These are phyloP conservation scores for Candidula unifasciata DNA, from an alignment of 2,888 invertebrate species.

Conservation along the genomic window DNA sequence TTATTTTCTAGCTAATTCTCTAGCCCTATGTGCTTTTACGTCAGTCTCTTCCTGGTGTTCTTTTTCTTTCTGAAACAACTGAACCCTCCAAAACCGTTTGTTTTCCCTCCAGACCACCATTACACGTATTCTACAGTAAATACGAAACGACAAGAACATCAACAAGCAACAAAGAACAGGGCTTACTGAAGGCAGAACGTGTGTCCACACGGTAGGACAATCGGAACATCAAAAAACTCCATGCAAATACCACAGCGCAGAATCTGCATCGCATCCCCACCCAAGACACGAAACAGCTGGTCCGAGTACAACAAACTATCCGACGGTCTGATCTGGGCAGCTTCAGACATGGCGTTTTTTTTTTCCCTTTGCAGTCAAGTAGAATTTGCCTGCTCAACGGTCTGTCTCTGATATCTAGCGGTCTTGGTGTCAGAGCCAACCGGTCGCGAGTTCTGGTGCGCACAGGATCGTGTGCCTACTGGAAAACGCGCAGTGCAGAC, in stretches of 20 bases:
- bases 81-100: no score
- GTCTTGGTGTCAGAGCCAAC: slow-evolving; percentile 28
- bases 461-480: slow-evolving; percentile 33
- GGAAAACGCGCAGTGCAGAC: slow-evolving; percentile 42
- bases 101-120: no score
- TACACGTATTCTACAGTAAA: no score
- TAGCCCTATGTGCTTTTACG: no score
- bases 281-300: slow-evolving; percentile 49
- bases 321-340: slow-evolving; percentile 28
- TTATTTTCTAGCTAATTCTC: no score
- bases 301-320: slow-evolving; percentile 52
- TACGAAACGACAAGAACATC: no score
- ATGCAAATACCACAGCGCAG: slow-evolving; percentile 54
- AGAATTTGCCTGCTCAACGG: slow-evolving; percentile 1
- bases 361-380: slow-evolving; percentile 26
- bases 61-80: no score
- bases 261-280: slow-evolving; percentile 55
- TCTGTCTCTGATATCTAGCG: slow-evolving; percentile 32
- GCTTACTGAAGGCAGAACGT: slow-evolving; percentile 57
- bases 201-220: slow-evolving; percentile 56
- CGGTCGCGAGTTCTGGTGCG: slow-evolving; percentile 30
- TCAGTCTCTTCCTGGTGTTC: no score
- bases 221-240: slow-evolving; percentile 56
- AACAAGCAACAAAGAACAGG: no score
- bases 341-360: slow-evolving; percentile 43